These are phyloP conservation scores for Cydia pomonella DNA, from an alignment of 1,140 invertebrate genomes.

Conservation along the genomic window DNA sequence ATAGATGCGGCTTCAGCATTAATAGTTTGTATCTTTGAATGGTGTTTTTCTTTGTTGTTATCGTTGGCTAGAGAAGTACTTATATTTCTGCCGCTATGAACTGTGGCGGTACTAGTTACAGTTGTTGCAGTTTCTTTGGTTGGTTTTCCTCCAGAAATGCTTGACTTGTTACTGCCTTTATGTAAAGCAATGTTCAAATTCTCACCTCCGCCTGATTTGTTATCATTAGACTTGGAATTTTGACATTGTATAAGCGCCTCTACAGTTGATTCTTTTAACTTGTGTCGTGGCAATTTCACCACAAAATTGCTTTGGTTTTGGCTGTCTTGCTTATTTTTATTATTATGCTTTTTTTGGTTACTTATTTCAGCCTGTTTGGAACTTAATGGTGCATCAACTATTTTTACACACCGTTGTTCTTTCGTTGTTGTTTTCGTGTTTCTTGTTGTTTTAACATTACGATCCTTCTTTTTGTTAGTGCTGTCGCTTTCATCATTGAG, in stretches of 20 bases:
- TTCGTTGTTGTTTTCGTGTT: too few relatives aligned
- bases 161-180: neutral
- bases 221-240: neutral
- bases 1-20: too few relatives aligned
- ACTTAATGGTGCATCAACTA: neutral
- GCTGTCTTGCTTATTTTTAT: neutral
- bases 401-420: neutral
- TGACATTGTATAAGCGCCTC: neutral
- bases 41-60: neutral
- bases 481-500: neutral
- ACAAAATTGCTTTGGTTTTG: neutral
- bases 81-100: neutral
- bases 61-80: neutral
- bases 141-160: neutral
- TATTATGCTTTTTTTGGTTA: neutral
- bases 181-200: neutral
- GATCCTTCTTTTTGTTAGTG: neutral
- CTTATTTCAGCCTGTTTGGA: neutral
- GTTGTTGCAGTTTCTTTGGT: neutral
- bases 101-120: neutral
- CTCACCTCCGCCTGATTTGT: neutral
- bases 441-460: too few relatives aligned
- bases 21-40: neutral
- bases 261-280: neutral
- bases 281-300: neutral